Conservation (phyloP, 2,888 invertebrate genomes). For the Alloplasta piceator region DNA sequence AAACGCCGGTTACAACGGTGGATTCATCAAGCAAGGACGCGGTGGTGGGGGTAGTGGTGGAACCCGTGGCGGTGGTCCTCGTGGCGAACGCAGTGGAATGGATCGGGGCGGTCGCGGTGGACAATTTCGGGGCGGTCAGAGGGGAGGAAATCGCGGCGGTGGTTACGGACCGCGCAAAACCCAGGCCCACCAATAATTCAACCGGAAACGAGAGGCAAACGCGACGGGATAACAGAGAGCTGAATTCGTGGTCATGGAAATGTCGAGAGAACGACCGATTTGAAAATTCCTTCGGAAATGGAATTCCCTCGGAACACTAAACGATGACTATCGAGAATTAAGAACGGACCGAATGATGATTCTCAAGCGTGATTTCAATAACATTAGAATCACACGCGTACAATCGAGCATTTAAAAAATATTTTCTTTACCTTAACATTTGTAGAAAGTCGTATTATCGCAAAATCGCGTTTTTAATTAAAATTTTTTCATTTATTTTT, state of each 20-base stretch:
- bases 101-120: conserved; percentile 77
- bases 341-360: not conserved
- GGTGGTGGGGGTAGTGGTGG: conserved; percentile 76
- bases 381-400: not conserved
- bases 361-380: not conserved
- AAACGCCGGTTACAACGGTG: conserved; percentile 75
- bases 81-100: conserved; percentile 76
- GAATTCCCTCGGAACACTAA: conserved; percentile 7
- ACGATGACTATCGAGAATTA: conserved; percentile 5
- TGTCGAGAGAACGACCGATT: conserved; percentile 20
- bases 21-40: conserved; percentile 78
- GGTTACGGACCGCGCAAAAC: conserved; percentile 79
- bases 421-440: too few relatives aligned
- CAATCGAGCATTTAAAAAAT: too few relatives aligned
- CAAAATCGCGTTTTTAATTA: not conserved
- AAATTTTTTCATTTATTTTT: conserved; percentile 5
- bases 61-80: conserved; percentile 72
- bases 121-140: conserved; percentile 79
- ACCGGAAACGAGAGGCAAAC: conserved; percentile 26
- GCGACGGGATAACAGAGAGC: conserved; percentile 64
- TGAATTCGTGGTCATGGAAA: conserved; percentile 57
- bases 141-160: conserved; percentile 81
- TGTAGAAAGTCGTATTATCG: too few relatives aligned
- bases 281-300: not conserved
- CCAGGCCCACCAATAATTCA: conserved; percentile 77